These are phyloP conservation scores for Catharus bicknelli DNA, from an alignment of 2,113 vertebrate species.

Conservation along the genomic window DNA sequence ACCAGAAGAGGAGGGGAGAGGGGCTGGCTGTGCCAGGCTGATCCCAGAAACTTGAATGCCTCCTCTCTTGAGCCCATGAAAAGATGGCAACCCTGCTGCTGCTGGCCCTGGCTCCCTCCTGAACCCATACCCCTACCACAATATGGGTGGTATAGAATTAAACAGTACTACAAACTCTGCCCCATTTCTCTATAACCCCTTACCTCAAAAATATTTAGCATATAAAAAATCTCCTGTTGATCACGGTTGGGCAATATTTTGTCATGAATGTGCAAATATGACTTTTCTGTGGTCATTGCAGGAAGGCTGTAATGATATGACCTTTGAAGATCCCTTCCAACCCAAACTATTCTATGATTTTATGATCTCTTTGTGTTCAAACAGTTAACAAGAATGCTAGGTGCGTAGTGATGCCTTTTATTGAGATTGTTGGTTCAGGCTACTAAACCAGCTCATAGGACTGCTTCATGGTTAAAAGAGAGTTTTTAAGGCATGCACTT, in stretches of 20 bases:
- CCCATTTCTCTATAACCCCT: neutral
- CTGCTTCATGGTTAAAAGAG: neutral
- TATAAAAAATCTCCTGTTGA: neutral
- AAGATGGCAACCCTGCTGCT: rapidly evolving
- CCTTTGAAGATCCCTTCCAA: neutral
- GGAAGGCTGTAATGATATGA: neutral
- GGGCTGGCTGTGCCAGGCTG: neutral
- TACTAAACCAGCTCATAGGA: neutral
- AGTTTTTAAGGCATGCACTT: neutral
- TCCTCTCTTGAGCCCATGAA: neutral
- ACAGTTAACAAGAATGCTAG: neutral
- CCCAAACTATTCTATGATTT: neutral
- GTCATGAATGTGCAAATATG: neutral
- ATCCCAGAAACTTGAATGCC: neutral
- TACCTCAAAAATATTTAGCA: neutral
- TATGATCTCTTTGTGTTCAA: neutral
- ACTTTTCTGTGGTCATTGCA: neutral
- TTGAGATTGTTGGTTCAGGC: neutral
- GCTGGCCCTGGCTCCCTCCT: neutral
- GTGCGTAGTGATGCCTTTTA: neutral
- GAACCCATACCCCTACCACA: neutral
- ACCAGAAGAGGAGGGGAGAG: neutral
- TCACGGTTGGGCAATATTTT: neutral
- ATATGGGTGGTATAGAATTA: neutral
- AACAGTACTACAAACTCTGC: neutral